These are phyloP conservation scores for Cylas formicarius DNA, from an alignment of 1,140 invertebrate genomes.

Conservation along the genomic window DNA sequence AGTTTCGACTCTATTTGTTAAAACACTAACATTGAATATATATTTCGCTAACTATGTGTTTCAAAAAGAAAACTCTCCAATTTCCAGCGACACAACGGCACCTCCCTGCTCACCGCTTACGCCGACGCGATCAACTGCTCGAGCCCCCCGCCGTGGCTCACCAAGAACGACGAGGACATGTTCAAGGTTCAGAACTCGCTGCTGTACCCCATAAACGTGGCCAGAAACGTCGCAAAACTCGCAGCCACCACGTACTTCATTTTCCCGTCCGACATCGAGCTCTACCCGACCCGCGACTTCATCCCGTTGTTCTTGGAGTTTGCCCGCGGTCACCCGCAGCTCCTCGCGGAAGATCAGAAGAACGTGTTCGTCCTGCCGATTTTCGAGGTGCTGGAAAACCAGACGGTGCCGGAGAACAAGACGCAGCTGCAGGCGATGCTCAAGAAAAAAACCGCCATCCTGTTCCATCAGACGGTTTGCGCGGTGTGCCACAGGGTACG, in stretches of 20 bases:
- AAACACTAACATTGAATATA: no score
- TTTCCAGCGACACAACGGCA: slow-evolving; percentile 4
- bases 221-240: slow-evolving; percentile 59
- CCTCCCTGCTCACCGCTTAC: slow-evolving; percentile 10
- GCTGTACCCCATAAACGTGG: slow-evolving; percentile 68
- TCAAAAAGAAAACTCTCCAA: no score
- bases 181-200: slow-evolving; percentile 46
- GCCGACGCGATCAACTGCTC: slow-evolving; percentile 23
- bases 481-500: slow-evolving; percentile 50
- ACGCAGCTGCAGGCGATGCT: slow-evolving; percentile 43
- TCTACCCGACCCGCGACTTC: slow-evolving; percentile 50
- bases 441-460: slow-evolving; percentile 42
- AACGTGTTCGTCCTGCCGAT: slow-evolving; percentile 42
- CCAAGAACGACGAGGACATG: slow-evolving; percentile 15
- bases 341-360: slow-evolving; percentile 8
- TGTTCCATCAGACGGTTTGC: slow-evolving; percentile 51
- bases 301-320: slow-evolving; percentile 37
- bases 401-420: slow-evolving; percentile 36
- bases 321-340: slow-evolving; percentile 19
- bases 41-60: no score
- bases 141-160: slow-evolving; percentile 19
- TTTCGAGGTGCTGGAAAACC: slow-evolving; percentile 45
- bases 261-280: slow-evolving; percentile 69
- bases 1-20: no score
- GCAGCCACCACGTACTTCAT: slow-evolving; percentile 57